phyloP scores from a whole-genome alignment of 2,797 vertebrate species.

The Eulemur mongoz region DNA sequence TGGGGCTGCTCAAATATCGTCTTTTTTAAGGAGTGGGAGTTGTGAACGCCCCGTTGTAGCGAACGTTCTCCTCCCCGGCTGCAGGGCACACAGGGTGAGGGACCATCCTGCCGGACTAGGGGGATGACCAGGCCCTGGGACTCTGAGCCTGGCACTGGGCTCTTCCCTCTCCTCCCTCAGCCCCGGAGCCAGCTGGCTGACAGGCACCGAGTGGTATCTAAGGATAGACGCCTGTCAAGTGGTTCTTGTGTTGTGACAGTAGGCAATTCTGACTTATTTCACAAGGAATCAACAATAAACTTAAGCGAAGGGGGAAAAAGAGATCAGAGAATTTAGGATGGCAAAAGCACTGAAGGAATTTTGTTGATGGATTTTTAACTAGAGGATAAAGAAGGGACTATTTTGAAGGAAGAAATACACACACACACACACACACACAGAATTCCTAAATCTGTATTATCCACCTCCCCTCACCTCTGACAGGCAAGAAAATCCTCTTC shows the following conservation, averaged over 20 bases:
- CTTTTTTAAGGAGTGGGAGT: slow-evolving; percentile 70
- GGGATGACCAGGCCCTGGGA: neutral
- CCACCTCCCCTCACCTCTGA: neutral
- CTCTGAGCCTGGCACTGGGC: neutral
- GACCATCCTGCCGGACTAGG: neutral
- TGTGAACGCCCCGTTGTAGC: slow-evolving; percentile 61
- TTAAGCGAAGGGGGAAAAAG: neutral
- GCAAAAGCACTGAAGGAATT: slow-evolving; percentile 26
- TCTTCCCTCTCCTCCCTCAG: neutral
- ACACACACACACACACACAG: neutral
- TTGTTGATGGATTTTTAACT: slow-evolving; percentile 12
- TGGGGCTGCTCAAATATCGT: slow-evolving; percentile 72
- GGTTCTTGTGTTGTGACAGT: slow-evolving; percentile 59
- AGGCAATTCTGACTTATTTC: slow-evolving; percentile 64
- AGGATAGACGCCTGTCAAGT: slow-evolving; percentile 50
- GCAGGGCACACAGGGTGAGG: neutral
- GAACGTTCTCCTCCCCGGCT: neutral
- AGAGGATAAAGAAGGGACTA: neutral
- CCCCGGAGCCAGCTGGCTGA: slow-evolving; percentile 52
- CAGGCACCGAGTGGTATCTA: neutral
- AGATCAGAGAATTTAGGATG: slow-evolving; percentile 1
- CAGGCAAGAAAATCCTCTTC: neutral
- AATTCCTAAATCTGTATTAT: neutral
- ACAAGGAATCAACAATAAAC: slow-evolving; percentile 58
- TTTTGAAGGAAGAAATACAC: neutral